Evolutionary conservation across 2,888 invertebrate genomes (phyloP), one percentile per base, ranked within the genome.

Genomic region (Prosapia bicincta): DNA sequence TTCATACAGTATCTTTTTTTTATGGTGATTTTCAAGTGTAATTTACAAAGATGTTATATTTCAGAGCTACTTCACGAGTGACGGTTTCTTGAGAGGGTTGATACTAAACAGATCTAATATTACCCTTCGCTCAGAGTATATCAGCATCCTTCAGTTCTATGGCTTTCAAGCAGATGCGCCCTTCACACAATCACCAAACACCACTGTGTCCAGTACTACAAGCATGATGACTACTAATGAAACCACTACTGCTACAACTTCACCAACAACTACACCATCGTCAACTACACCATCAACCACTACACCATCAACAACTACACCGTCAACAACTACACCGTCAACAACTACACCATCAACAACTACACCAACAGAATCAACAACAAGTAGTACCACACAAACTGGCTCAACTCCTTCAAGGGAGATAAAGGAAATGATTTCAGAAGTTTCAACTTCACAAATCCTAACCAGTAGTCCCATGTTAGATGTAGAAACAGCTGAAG

Each of bases 1-100:
- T n/a, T n/a, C n/a, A n/a, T n/a, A n/a, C n/a, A n/a, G n/a, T n/a
- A n/a, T n/a, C n/a, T n/a, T n/a, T n/a, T n/a, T n/a, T n/a, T n/a
- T n/a, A n/a, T n/a, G n/a, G n/a, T n/a, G n/a, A n/a, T n/a, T n/a
- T n/a, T n/a, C n/a, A n/a, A n/a, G n/a, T n/a, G n/a, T n/a, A n/a
- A n/a, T n/a, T n/a, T n/a, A n/a, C n/a, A n/a, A n/a, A n/a, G n/a
- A n/a, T n/a, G n/a, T n/a, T n/a, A n/a, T 80, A 81, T 85, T 86
- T 77, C 87, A 93, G 95, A 94, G 93, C 71, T 95, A 95, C 83
- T 93, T 95, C 82, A 92, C 93, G 77, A 90, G 91, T 81, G 93
- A 95, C 83, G 94, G 94, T 54, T 94, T 94, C 79, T 86, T 95
- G 1, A 93, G 93, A 15, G 95, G 95, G 0, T 85, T 95, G 76